Base-by-base conservation (phyloP, 2,113 vertebrate species). In the pig (Sus scrofa) region DNA sequence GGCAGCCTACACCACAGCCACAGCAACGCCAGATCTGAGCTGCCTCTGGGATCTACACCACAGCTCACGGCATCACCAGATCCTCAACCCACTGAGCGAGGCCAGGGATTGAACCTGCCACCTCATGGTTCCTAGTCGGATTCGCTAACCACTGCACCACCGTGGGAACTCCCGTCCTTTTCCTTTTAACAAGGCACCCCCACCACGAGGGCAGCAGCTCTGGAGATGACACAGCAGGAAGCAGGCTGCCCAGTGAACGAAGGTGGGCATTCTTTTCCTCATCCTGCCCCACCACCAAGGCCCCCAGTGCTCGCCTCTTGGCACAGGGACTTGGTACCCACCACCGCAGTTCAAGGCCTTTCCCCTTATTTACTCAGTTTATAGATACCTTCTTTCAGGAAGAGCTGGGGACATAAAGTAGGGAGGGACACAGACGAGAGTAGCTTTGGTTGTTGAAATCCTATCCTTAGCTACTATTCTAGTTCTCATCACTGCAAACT, bases 281-380 rank as follows among this genome's bases (percentile, higher is more conserved):
- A 4, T 26, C 30, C 77, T 13, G 24, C 27, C 39, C 34, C 8
- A 6, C 34, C 18, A 18, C 68, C 22, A 3, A 0, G 2, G 60
- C n/a, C 54, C 86, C 24, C 27, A n/a, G 50, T 30, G 50, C 44
- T 60, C 65, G 71, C 12, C 7, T 75, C 65, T 86, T 68, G 60
- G 32, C 77, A 68, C 11, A 16, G 37, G 37, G 39, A 34, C 60
- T 79, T 77, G 44, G 50, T 5, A 30, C 18, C 58, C 52, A 54
- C 20, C 37, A 4, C 60, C 39, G 54, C 87, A 81, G 16, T 16
- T 16, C 24, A 4, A 71, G 11, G 14, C 37, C 58, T n/a, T 52
- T 78, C 63, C 65, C 60, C 44, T 20, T 58, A 63, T 73, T 13
- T 67, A 60, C 63, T 52, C 34, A 58, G 56, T 34, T 58, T 68